A percentile compares a stretch with the other conserved stretches of the same genome.
Evolutionary conservation across 2,888 invertebrate species (phyloP).

Genomic region (Athripsodes cinereus): DNA sequence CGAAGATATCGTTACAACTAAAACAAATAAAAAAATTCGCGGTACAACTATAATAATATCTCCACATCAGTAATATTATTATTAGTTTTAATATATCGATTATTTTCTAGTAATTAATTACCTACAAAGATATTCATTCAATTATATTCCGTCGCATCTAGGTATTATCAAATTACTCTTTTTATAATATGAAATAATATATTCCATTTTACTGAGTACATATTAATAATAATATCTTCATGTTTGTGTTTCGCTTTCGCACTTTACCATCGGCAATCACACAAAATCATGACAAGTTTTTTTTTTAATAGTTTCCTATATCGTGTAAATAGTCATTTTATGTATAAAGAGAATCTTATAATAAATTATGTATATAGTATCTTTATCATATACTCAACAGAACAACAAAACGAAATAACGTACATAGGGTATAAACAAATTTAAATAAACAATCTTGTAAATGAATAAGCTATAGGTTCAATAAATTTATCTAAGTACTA

Average conservation of each 20-base stretch:
- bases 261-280: background rate
- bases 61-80: no score
- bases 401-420: background rate
- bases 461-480: background rate
- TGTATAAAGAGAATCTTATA: background rate
- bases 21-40: background rate
- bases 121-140: background rate
- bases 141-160: background rate
- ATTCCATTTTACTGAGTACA: background rate
- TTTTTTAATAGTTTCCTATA: background rate
- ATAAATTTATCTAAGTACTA: slow-evolving; percentile 7
- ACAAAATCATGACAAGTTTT: background rate
- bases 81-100: background rate
- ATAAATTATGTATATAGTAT: no score
- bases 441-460: no score
- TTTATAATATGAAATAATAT: background rate
- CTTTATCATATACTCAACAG: no score
- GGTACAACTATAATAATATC: background rate
- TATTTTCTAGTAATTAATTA: background rate
- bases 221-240: background rate
- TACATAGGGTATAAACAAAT: no score
- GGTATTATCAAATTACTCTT: background rate
- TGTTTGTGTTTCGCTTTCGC: background rate
- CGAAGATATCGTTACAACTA: slow-evolving; percentile 12
- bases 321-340: background rate